A percentile compares a stretch with the other conserved stretches of the same genome.
Conservation (phyloP, 1,140 invertebrate species). For the Yoshiicerus persimilis region DNA sequence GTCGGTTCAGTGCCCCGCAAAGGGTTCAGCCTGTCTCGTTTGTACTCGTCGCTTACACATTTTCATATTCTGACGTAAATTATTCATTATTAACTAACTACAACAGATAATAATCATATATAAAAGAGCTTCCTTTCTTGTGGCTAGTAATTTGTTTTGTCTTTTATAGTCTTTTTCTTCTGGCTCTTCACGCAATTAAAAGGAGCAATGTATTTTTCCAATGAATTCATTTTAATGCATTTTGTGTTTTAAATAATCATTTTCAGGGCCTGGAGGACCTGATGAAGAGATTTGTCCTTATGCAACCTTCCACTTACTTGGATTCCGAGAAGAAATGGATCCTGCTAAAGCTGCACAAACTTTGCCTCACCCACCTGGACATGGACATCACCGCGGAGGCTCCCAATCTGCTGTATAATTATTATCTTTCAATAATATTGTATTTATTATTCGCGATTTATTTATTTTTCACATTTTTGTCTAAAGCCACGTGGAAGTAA, state of each 20-base stretch:
- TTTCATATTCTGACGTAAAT: neutral
- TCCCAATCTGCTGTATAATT: slow-evolving; percentile 55
- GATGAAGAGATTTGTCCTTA: slow-evolving; percentile 93
- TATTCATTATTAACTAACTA: neutral
- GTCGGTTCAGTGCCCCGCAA: neutral
- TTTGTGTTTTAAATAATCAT: neutral
- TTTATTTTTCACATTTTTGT: neutral
- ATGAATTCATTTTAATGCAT: neutral
- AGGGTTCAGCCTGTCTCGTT: slow-evolving; percentile 1
- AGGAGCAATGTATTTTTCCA: neutral
- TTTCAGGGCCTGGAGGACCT: slow-evolving; percentile 63
- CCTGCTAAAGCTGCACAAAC: slow-evolving; percentile 85
- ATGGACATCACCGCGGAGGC: slow-evolving; percentile 77
- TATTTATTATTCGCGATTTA: neutral
- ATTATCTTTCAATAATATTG: neutral
- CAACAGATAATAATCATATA: neutral
- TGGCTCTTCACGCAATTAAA: neutral
- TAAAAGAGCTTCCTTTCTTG: neutral
- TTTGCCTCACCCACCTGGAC: slow-evolving; percentile 75
- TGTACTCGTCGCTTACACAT: neutral
- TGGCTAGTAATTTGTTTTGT: neutral
- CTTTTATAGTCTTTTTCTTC: neutral
- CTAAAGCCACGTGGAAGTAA: slow-evolving; percentile 63
- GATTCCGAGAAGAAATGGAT: slow-evolving; percentile 93
- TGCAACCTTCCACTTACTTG: slow-evolving; percentile 88